These are phyloP conservation scores for Cochlearius cochlearius DNA, from an alignment of 2,113 vertebrate genomes.

Conservation along the genomic window DNA sequence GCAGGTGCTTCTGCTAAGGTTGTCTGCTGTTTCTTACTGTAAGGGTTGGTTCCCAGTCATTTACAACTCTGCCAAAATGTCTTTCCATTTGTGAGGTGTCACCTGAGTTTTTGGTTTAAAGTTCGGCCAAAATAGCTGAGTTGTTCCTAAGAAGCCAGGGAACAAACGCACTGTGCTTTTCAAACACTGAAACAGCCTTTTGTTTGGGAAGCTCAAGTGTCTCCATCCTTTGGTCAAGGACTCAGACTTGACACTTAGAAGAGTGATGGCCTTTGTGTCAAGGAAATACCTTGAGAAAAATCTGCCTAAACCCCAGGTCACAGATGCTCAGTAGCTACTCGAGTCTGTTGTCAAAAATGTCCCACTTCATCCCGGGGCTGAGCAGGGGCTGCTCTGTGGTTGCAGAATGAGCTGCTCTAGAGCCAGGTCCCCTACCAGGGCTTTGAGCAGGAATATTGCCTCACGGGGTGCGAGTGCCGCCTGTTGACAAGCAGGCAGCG, in stretches of 20 bases:
- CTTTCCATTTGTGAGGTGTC: not conserved
- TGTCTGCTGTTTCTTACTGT: not conserved
- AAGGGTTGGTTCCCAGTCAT: not conserved
- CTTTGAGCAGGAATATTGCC: not conserved
- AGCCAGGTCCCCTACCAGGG: not conserved
- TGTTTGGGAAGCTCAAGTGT: not conserved
- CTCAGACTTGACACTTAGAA: not conserved
- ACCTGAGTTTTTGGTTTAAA: not conserved
- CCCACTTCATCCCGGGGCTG: not conserved
- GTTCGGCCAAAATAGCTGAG: not conserved
- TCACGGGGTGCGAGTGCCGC: fast-evolving
- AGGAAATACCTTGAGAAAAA: not conserved
- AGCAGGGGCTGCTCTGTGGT: not conserved
- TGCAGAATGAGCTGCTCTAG: not conserved
- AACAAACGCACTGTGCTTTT: not conserved
- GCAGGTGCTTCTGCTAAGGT: not conserved
- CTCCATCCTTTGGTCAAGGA: not conserved
- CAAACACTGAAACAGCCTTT: not conserved
- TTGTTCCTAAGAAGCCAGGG: not conserved
- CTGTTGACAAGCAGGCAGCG: not conserved
- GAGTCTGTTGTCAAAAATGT: not conserved
- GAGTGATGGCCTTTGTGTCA: not conserved
- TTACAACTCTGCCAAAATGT: not conserved
- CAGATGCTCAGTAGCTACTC: not conserved
- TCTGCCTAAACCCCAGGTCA: not conserved